phyloP scores from a whole-genome alignment of 2,888 invertebrate genomes.

The Yponomeuta sedellus region DNA sequence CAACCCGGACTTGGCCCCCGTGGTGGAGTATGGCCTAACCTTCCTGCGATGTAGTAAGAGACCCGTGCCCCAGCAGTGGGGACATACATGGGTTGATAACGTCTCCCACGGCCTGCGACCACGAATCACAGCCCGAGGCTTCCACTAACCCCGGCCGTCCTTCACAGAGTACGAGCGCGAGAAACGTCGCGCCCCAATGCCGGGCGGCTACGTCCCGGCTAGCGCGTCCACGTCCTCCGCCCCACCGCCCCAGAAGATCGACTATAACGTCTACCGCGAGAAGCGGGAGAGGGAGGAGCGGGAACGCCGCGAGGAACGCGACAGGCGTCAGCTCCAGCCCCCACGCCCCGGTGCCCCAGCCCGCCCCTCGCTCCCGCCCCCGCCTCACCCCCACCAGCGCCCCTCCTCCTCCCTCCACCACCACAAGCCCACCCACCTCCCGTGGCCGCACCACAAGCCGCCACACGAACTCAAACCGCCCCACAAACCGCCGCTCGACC shows the following conservation, averaged over 20 bases:
- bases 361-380: conserved; percentile 33
- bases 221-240: conserved; percentile 47
- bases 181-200: conserved; percentile 55
- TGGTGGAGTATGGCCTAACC: too few relatives aligned
- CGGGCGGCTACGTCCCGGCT: conserved; percentile 61
- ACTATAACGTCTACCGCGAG: conserved; percentile 79
- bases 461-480: conserved; percentile 36
- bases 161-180: conserved; percentile 64
- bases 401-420: conserved; percentile 40
- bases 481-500: conserved; percentile 43
- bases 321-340: conserved; percentile 48
- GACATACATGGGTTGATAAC: too few relatives aligned
- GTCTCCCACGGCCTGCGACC: too few relatives aligned
- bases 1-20: too few relatives aligned
- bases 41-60: too few relatives aligned
- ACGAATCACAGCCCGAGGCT: too few relatives aligned
- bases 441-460: conserved; percentile 46
- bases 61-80: too few relatives aligned
- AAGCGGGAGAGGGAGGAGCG: conserved; percentile 78
- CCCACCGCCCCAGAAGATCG: conserved; percentile 69
- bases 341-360: conserved; percentile 27
- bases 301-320: conserved; percentile 58
- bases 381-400: conserved; percentile 33
- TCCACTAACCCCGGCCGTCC: too few relatives aligned
- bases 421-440: conserved; percentile 47